Base-by-base conservation (phyloP, 1,140 invertebrate genomes). In the Hesperophylax magnus region DNA sequence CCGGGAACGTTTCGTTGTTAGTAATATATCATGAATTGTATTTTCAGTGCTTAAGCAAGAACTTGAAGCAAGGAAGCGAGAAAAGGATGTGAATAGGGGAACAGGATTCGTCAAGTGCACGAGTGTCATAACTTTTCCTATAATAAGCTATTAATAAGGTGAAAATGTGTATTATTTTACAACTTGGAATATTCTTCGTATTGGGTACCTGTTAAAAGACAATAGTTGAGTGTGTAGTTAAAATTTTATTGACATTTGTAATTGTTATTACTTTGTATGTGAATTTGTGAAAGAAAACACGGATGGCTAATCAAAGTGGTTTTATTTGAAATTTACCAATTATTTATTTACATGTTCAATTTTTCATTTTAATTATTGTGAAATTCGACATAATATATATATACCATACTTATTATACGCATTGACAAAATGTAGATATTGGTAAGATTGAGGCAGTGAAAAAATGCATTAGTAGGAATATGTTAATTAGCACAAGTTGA, bases 241-340 rank as follows among this genome's bases (percentile, higher is more conserved):
- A 20, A 58, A 18, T 58, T n/a, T 58, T 58, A 58, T 58, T 58
- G 54, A 58, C 54, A 39, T 58, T 20, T 20, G 20, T 58, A 58
- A 18, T 58, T 58, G 54, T 58, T 58, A 18, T 58, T 58, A 58
- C 17, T 58, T 58, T 58, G 54, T 58, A 67, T 71, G 11, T 71
- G 67, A 18, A 18, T 18, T 14, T 47, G 22, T 52, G 67, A 53
- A 71, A 53, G 67, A 71, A 71, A 71, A 71, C 67, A 71, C 18
- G 24, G 14, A 52, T 20, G n/a, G 31, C 67, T 71, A 71, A 71
- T 71, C 67, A 71, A 71, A 71, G 17, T 71, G 47, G 67, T 71
- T 71, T 71, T 71, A 71, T 71, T 71, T 15, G n/a, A 71, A 39
- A 52, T 71, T 47, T 71, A 22, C 67, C 67, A 67, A 67, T 67